Percentiles rank a stretch among this genome's conserved stretches.
Conservation (phyloP, 2,113 vertebrate genomes). For the Fukomys damarensis region DNA sequence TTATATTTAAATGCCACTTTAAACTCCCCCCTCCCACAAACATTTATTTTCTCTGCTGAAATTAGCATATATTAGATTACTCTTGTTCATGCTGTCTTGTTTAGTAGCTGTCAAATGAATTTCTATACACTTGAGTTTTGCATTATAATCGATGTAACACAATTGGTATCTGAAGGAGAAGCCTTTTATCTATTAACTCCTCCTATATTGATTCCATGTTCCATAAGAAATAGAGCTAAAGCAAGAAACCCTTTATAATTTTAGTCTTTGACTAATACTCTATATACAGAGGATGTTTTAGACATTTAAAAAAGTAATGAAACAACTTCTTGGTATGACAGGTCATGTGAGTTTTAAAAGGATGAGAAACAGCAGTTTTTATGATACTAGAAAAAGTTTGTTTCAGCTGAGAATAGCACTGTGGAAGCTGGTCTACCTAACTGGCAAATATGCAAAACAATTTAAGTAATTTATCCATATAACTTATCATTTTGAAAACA, state of each 20-base stretch:
- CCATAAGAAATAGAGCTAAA: slow-evolving; percentile 71
- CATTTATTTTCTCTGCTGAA: slow-evolving; percentile 79
- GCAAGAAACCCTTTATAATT: slow-evolving; percentile 58
- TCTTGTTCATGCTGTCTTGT: slow-evolving; percentile 80
- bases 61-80: slow-evolving; percentile 82
- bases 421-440: not conserved
- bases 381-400: slow-evolving; percentile 3
- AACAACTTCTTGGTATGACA: slow-evolving; percentile 58
- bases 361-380: slow-evolving; percentile 49
- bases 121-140: slow-evolving; percentile 75
- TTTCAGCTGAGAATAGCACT: not conserved
- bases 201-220: slow-evolving; percentile 65
- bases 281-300: slow-evolving; percentile 55
- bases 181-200: slow-evolving; percentile 77
- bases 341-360: slow-evolving; percentile 49
- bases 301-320: slow-evolving; percentile 53
- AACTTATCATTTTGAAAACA: slow-evolving; percentile 38
- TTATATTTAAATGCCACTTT: slow-evolving; percentile 81
- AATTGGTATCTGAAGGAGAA: slow-evolving; percentile 75
- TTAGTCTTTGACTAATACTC: slow-evolving; percentile 67
- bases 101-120: slow-evolving; percentile 81
- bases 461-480: slow-evolving; percentile 39
- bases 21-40: slow-evolving; percentile 77
- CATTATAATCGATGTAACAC: slow-evolving; percentile 74
- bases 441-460: slow-evolving; percentile 23